Evolutionary conservation across 1,140 invertebrate genomes (phyloP).

Genomic region (Cherax destructor): DNA sequence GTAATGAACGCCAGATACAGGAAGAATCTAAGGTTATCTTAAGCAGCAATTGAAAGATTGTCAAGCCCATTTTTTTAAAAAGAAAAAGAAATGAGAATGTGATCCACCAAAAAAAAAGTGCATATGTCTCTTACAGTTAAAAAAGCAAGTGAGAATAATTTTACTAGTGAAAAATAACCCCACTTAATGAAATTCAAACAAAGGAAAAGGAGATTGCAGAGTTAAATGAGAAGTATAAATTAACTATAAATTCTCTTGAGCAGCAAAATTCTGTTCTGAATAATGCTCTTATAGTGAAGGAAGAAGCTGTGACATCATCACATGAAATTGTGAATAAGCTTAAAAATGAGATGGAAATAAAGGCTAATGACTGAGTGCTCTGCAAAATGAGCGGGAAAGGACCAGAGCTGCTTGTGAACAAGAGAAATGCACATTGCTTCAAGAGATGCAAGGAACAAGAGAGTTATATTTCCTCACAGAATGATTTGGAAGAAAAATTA

Average conservation of each 20-base stretch:
- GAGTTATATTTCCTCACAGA: neutral
- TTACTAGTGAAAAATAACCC: neutral
- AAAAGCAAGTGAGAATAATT: neutral
- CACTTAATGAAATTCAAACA: neutral
- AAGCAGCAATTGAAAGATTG: constrained; percentile 5
- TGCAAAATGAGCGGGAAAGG: neutral
- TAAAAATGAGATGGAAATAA: neutral
- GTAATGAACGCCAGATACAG: neutral
- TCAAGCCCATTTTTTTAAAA: too few relatives aligned
- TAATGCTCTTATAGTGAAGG: neutral
- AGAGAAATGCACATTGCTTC: neutral
- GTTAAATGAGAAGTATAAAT: neutral
- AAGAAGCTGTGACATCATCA: neutral
- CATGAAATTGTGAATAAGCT: neutral
- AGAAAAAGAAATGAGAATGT: neutral
- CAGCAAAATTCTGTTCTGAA: neutral
- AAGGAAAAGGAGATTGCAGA: neutral
- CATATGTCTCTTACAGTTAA: neutral
- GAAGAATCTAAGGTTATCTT: neutral
- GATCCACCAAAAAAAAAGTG: neutral
- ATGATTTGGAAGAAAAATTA: neutral
- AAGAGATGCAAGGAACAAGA: constrained; percentile 9
- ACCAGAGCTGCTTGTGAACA: neutral
- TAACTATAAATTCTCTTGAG: neutral
- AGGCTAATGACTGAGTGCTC: neutral